Base-by-base conservation (phyloP, 2,113 vertebrate genomes). In the Periophthalmodon schlosseri region DNA sequence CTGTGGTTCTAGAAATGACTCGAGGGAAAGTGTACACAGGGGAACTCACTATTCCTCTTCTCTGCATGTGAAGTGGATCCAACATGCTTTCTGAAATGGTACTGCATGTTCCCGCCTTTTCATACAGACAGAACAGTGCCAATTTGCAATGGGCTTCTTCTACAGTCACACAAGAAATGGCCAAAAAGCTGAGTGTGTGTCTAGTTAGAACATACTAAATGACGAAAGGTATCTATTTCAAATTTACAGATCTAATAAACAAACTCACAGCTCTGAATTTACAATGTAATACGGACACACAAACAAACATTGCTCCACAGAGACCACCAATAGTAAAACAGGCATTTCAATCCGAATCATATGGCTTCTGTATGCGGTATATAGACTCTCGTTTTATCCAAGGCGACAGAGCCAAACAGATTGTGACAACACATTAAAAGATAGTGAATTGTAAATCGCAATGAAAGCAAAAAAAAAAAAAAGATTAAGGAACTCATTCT, bases 1-100 rank as follows among this genome's bases (percentile, higher is more conserved):
- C 64, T 70, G 28, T 76, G 58, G 44, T 63, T 39, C 77, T 71
- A 52, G 63, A 84, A 77, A 76, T 76, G 56, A 77, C 66, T 49
- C 21, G 4, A 47, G 66, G 78, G 73, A 39, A 60, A 23, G 4
- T 68, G 33, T 39, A 21, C 47, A 58, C n/a, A 71, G 54, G 47
- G 64, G 63, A 65, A 39, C 33, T 49, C 12, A 24, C n/a, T 49
- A 68, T 47, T 24, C 66, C n/a, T 23, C 57, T 6, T 28, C 12
- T 47, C 39, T 24, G 46, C 63, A 65, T 65, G 63, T 39, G 63
- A 65, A 39, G 18, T 4, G 1, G 34, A 65, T 65, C 63, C 63
- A 65, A 65, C 34, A 65, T 36, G 63, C 20, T 34, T 65, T 44
- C 63, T 39, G 9, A 65, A 36, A 44, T 12, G 63, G 34, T 39